Evolutionary conservation across 1,140 invertebrate species (phyloP).

Genomic region (Ceratosolen fusciceps): DNA sequence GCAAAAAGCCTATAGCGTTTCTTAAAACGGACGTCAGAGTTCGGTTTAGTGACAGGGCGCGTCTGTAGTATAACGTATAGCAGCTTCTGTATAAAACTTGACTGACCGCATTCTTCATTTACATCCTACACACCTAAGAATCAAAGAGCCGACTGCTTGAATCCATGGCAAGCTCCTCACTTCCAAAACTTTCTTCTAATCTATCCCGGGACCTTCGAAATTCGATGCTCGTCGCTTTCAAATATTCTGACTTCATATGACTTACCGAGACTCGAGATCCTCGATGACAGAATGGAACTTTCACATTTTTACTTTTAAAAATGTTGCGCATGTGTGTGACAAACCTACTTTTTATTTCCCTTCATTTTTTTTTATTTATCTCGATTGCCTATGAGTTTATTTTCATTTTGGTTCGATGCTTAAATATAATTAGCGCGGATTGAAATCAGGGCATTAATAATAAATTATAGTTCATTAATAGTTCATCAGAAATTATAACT

Average conservation of each 20-base stretch:
- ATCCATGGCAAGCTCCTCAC: background rate
- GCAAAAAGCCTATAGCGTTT: background rate
- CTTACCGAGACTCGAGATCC: background rate
- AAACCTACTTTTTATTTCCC: slow-evolving; percentile 24
- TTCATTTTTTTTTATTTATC: background rate
- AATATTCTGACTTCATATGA: slow-evolving; percentile 1
- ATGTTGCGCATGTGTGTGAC: background rate
- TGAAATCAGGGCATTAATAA: no score
- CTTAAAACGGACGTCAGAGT: slow-evolving; percentile 2
- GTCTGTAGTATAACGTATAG: background rate
- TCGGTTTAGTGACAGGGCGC: slow-evolving; percentile 5
- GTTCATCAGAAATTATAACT: no score
- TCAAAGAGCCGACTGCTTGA: background rate
- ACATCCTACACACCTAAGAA: background rate
- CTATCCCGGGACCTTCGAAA: background rate
- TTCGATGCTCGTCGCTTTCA: slow-evolving; percentile 3
- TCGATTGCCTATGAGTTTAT: background rate
- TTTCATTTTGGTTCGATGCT: no score
- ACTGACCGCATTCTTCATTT: slow-evolving; percentile 41
- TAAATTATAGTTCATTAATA: no score
- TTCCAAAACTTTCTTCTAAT: slow-evolving; percentile 29
- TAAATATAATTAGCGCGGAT: no score
- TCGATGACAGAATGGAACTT: slow-evolving; percentile 13
- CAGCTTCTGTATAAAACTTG: slow-evolving; percentile 21
- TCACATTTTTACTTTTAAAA: slow-evolving; percentile 37